Conservation (phyloP, 2,797 vertebrate species). For the Nannoperca obscura region DNA sequence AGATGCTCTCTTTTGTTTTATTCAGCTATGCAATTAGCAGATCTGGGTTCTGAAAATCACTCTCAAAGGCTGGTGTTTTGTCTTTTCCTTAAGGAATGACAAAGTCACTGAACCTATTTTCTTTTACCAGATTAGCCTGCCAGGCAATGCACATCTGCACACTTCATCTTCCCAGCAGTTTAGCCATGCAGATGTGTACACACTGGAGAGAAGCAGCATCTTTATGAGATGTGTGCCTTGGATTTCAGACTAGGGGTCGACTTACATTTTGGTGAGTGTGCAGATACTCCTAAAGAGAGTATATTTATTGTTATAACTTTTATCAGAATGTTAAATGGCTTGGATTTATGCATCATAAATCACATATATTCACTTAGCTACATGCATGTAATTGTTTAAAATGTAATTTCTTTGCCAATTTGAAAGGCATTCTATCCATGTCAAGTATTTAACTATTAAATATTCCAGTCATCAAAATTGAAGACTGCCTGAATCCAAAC, state of each 20-base stretch:
- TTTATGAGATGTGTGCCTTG: slow-evolving; percentile 72
- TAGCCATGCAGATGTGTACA: slow-evolving; percentile 25
- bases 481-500: slow-evolving; percentile 40
- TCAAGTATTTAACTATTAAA: slow-evolving; percentile 25
- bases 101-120: slow-evolving; percentile 3
- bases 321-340: slow-evolving; percentile 41
- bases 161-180: slow-evolving; percentile 20
- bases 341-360: slow-evolving; percentile 46
- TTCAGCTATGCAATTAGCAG: slow-evolving; percentile 37
- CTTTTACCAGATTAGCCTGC: slow-evolving; percentile 44
- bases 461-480: slow-evolving; percentile 19
- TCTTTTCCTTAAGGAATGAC: slow-evolving; percentile 15
- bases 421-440: slow-evolving; percentile 26
- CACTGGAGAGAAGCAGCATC: slow-evolving; percentile 64
- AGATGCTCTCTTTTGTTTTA: slow-evolving; percentile 7
- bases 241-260: slow-evolving; percentile 35
- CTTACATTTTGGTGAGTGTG: slow-evolving; percentile 39
- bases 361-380: slow-evolving; percentile 13
- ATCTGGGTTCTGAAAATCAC: slow-evolving; percentile 12
- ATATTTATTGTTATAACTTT: slow-evolving; percentile 49
- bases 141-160: slow-evolving; percentile 32
- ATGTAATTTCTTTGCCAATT: slow-evolving; percentile 39
- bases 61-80: slow-evolving; percentile 3
- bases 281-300: slow-evolving; percentile 20
- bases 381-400: slow-evolving; percentile 24